Conservation (phyloP, 2,113 vertebrate genomes). For the Catagonus wagneri region DNA sequence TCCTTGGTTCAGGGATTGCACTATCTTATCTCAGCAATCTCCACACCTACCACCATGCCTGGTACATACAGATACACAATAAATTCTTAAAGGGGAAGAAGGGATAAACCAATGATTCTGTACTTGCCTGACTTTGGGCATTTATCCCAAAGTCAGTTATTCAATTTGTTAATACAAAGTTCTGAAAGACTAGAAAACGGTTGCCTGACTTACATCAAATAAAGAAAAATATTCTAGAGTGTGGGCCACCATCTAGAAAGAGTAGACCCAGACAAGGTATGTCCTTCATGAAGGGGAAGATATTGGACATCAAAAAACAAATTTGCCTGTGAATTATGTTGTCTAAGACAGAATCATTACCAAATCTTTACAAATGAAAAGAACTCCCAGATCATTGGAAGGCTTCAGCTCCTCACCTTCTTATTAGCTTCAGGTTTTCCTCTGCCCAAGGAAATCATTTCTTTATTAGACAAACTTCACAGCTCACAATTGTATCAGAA, state of each 20-base stretch:
- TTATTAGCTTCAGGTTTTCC: not conserved
- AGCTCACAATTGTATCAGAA: not conserved
- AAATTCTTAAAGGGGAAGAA: not conserved
- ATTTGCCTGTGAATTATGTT: not conserved
- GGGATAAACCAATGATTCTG: not conserved
- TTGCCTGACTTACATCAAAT: not conserved
- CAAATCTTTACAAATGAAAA: not conserved
- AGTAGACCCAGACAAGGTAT: not conserved
- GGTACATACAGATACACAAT: not conserved
- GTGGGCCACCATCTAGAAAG: not conserved
- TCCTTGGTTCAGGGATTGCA: not conserved
- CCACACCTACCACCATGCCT: not conserved
- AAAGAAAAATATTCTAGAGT: conserved; percentile 17
- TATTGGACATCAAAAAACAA: not conserved
- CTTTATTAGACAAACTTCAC: conserved; percentile 25
- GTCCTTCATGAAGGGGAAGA: not conserved
- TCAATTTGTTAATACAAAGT: not conserved
- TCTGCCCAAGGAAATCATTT: not conserved
- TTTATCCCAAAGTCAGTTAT: not conserved
- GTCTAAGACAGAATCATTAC: not conserved
- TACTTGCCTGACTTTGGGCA: not conserved
- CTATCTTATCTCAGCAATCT: not conserved
- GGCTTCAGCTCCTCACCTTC: not conserved
- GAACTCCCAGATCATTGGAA: not conserved
- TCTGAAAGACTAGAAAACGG: not conserved